These are phyloP conservation scores for Dicerorhinus sumatrensis DNA, from an alignment of 2,113 vertebrate genomes.

Conservation along the genomic window DNA sequence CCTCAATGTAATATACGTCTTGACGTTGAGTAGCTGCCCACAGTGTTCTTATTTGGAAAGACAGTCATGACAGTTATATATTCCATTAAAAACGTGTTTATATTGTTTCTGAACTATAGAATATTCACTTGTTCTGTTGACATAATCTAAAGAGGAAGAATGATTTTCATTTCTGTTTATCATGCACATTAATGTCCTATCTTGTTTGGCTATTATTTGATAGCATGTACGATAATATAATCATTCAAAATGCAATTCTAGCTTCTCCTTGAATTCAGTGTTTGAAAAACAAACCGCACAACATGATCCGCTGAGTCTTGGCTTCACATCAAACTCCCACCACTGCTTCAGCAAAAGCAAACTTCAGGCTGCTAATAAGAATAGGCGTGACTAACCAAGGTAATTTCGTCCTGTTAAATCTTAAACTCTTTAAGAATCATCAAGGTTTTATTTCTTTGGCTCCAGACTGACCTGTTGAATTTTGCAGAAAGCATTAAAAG, in stretches of 20 bases:
- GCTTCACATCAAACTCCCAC: conserved; percentile 74
- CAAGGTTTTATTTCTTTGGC: conserved; percentile 83
- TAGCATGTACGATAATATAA: not conserved
- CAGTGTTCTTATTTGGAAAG: conserved; percentile 47
- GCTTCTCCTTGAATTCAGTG: conserved; percentile 67
- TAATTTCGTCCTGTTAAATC: conserved; percentile 86
- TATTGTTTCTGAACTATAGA: conserved; percentile 34
- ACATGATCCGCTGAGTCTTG: conserved; percentile 69
- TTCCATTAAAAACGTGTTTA: conserved; percentile 56
- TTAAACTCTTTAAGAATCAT: conserved; percentile 85
- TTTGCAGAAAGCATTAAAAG: conserved; percentile 82
- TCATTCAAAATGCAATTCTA: conserved; percentile 77
- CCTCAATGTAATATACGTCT: not conserved
- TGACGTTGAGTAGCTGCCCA: conserved; percentile 26
- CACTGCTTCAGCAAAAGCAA: conserved; percentile 73
- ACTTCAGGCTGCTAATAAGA: conserved; percentile 82
- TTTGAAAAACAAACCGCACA: conserved; percentile 72
- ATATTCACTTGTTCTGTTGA: conserved; percentile 36
- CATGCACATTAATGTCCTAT: conserved; percentile 10
- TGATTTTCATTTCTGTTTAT: conserved; percentile 53
- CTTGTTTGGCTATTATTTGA: conserved; percentile 65
- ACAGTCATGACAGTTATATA: conserved; percentile 23
- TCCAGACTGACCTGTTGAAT: conserved; percentile 75
- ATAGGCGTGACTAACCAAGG: conserved; percentile 82
- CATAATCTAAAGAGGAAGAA: conserved; percentile 6